These are phyloP conservation scores for Nasonia oneida DNA, from an alignment of 2,888 invertebrate species.

Conservation along the genomic window DNA sequence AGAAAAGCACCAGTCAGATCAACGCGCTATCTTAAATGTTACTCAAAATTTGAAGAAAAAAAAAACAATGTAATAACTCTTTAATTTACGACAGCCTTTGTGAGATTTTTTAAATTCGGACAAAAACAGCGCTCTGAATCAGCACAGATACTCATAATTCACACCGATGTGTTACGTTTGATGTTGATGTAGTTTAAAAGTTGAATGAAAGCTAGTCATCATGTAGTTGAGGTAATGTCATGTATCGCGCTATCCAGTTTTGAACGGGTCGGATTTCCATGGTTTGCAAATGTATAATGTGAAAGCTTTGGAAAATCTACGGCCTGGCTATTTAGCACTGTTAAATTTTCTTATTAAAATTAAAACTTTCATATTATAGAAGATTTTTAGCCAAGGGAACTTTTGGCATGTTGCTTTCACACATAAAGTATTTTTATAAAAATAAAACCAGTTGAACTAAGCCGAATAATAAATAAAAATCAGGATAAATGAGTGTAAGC, in stretches of 20 bases:
- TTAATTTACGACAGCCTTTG: neutral
- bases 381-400: constrained; percentile 16
- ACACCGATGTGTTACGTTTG: neutral
- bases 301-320: constrained; percentile 25
- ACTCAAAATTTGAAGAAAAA: neutral
- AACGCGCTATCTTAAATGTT: neutral
- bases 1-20: neutral
- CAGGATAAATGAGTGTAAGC: constrained; percentile 38
- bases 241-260: neutral
- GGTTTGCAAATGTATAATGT: neutral
- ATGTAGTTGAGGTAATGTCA: constrained; percentile 24
- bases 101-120: neutral
- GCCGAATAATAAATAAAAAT: constrained; percentile 12
- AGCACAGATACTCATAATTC: neutral
- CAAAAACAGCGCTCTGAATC: neutral
- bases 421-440: constrained; percentile 55
- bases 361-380: constrained; percentile 29
- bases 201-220: constrained; percentile 25
- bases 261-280: constrained; percentile 7
- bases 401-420: constrained; percentile 26
- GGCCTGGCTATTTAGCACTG: neutral
- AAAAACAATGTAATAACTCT: neutral
- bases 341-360: constrained; percentile 24
- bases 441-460: constrained; percentile 24
- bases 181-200: neutral